These are phyloP conservation scores for Uropsilus gracilis DNA, from an alignment of 2,113 vertebrate species.

Conservation along the genomic window DNA sequence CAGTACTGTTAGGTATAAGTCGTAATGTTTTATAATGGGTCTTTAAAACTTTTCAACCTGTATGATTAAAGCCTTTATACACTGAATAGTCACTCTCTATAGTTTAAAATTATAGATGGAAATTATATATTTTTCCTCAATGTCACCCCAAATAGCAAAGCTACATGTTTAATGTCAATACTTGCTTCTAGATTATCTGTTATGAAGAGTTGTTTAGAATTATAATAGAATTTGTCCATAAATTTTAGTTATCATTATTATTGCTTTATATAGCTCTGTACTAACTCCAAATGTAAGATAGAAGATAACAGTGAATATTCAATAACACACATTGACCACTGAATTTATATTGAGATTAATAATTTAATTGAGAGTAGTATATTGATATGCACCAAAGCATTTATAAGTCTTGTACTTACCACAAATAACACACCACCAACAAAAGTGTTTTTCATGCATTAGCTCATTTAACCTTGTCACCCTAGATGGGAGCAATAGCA, in stretches of 20 bases:
- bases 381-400: not conserved
- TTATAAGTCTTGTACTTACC: not conserved
- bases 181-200: not conserved
- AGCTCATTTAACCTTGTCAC: not conserved
- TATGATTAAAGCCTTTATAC: not conserved
- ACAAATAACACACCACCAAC: not conserved
- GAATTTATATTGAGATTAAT: not conserved
- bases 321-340: not conserved
- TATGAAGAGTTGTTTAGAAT: not conserved
- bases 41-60: not conserved
- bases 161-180: not conserved
- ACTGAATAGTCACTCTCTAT: not conserved
- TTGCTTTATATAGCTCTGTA: not conserved
- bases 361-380: not conserved
- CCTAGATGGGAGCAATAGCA: not conserved
- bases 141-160: not conserved
- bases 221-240: not conserved
- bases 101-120: not conserved
- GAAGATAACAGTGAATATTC: not conserved
- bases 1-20: not conserved
- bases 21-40: not conserved
- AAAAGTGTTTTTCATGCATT: not conserved
- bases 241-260: not conserved
- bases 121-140: not conserved
- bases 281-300: not conserved